Conservation (phyloP, 1,140 invertebrate genomes). For the Trichonephila clavipes region DNA sequence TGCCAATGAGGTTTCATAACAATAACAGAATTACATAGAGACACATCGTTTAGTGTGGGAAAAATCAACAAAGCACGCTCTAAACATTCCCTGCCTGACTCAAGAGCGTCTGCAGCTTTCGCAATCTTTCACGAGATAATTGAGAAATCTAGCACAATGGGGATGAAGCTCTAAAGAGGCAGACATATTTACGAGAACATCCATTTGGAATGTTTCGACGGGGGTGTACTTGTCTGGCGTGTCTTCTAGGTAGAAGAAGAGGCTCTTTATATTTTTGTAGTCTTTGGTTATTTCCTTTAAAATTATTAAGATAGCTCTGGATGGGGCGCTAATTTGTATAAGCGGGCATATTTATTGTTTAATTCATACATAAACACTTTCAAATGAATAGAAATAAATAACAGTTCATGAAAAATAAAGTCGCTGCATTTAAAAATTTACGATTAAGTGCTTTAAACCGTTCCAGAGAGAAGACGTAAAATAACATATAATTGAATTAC, state of each 20-base stretch:
- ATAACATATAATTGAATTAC: too few species aligned
- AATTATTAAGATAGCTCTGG: too few species aligned
- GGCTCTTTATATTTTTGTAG: background rate
- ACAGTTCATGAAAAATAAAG: too few species aligned
- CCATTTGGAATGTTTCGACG: background rate
- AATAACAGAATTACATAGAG: background rate
- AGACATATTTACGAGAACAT: conserved; percentile 10
- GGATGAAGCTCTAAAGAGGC: background rate
- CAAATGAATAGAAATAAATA: too few species aligned
- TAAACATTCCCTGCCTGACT: background rate
- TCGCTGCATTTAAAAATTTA: too few species aligned
- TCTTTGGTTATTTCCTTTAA: background rate
- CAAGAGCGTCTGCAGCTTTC: background rate
- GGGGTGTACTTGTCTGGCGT: background rate
- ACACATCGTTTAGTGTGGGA: background rate
- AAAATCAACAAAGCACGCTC: background rate
- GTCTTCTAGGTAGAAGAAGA: background rate
- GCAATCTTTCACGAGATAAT: background rate
- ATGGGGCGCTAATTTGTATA: too few species aligned
- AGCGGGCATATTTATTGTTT: too few species aligned
- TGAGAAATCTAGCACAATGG: conserved; percentile 6
- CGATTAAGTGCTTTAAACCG: too few species aligned
- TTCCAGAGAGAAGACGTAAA: too few species aligned
- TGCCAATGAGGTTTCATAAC: background rate
- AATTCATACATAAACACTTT: too few species aligned